Conservation (phyloP, 2,888 invertebrate species). For the Eupithecia insigniata region DNA sequence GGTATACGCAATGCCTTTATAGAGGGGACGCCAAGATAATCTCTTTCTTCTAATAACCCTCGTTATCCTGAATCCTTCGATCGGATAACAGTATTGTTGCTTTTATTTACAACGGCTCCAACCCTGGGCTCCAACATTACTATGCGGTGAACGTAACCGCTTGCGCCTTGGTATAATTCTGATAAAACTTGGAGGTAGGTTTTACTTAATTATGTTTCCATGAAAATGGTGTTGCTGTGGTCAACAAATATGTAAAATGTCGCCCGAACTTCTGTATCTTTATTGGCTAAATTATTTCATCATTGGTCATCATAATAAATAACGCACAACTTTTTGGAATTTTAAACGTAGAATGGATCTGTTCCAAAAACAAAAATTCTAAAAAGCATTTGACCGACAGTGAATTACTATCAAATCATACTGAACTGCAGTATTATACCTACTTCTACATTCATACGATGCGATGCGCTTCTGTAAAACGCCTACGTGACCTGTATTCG, state of each 20-base stretch:
- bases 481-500: conserved; percentile 59
- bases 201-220: not conserved
- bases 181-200: not conserved
- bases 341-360: not conserved
- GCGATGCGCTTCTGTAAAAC: conserved; percentile 55
- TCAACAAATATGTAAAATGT: not conserved
- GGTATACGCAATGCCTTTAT: conserved; percentile 50
- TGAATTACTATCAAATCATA: conserved; percentile 48
- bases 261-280: not conserved
- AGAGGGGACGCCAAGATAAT: conserved; percentile 51
- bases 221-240: not conserved
- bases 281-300: not conserved
- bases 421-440: conserved; percentile 52
- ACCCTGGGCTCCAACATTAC: not conserved
- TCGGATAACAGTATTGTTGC: conserved; percentile 33
- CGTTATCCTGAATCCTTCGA: conserved; percentile 40
- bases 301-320: not conserved
- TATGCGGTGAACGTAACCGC: conserved; percentile 3
- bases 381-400: conserved; percentile 6
- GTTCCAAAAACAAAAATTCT: not conserved
- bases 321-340: not conserved
- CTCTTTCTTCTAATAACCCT: conserved; percentile 44
- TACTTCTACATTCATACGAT: conserved; percentile 54
- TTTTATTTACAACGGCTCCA: conserved; percentile 11
- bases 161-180: not conserved